Evolutionary conservation across 2,797 vertebrate genomes (phyloP).

Genomic region (Rallus crepitans): DNA sequence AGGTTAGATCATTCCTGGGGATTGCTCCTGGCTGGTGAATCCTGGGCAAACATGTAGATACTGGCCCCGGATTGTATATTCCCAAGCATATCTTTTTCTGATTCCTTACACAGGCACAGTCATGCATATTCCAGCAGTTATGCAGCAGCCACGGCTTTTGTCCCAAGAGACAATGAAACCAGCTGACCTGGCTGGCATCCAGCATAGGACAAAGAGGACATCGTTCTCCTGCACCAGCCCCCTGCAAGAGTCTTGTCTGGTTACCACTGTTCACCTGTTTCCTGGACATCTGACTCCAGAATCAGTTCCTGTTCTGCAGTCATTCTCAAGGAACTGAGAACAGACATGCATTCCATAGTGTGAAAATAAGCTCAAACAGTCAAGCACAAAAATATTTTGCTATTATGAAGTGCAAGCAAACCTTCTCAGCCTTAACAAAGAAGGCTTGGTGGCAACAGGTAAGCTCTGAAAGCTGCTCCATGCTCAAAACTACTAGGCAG

Average conservation of each 20-base stretch:
- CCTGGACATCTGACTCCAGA: neutral
- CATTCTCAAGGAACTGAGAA: neutral
- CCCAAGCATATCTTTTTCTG: neutral
- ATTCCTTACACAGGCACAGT: neutral
- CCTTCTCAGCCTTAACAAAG: neutral
- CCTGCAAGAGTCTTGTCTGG: neutral
- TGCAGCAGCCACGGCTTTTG: neutral
- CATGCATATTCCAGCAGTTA: neutral
- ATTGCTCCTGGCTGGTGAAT: neutral
- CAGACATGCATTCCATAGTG: neutral
- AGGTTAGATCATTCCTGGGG: neutral
- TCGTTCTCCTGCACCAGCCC: neutral
- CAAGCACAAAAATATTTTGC: neutral
- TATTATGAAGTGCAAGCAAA: neutral
- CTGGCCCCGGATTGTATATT: neutral
- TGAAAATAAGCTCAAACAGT: neutral
- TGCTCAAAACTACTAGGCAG: neutral
- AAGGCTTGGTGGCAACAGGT: neutral
- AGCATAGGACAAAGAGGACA: neutral
- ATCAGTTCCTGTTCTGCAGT: neutral
- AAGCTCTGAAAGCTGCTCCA: neutral
- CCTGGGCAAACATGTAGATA: neutral
- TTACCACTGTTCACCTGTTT: neutral
- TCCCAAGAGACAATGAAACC: neutral
- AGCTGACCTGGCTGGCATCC: neutral